Evolutionary conservation across 2,113 vertebrate species (phyloP).

Genomic region (Struthidea cinerea): DNA sequence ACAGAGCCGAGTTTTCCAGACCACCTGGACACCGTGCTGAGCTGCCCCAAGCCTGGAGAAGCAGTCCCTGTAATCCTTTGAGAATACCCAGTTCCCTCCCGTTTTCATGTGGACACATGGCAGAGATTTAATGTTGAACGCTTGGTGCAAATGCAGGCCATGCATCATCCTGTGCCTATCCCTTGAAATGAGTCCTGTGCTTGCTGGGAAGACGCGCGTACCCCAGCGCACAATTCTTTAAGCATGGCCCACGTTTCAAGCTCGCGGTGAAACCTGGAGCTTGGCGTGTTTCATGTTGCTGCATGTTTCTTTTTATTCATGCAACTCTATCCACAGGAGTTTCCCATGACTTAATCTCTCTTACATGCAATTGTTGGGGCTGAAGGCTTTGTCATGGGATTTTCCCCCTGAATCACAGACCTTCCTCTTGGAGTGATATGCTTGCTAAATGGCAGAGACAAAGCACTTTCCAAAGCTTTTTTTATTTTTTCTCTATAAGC

Average conservation of each 20-base stretch:
- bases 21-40: accelerated
- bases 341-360: constrained; percentile 52
- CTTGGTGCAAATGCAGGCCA: background rate
- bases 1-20: background rate
- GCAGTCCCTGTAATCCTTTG: background rate
- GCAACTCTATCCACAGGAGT: background rate
- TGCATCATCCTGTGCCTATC: too few relatives aligned
- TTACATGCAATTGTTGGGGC: constrained; percentile 20
- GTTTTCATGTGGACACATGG: accelerated
- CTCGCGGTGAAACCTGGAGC: background rate
- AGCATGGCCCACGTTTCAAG: background rate
- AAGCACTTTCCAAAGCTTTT: background rate
- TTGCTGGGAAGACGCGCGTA: background rate
- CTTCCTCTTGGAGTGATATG: background rate
- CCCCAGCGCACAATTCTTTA: background rate
- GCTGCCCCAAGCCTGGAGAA: background rate
- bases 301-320: constrained; percentile 48
- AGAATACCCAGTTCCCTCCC: background rate
- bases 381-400: constrained; percentile 50
- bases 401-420: constrained; percentile 49
- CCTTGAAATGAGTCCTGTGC: background rate
- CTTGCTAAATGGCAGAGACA: background rate
- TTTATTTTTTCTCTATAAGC: background rate
- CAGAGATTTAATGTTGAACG: background rate
- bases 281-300: constrained; percentile 39